Evolutionary conservation across 1,140 invertebrate species (phyloP).

Genomic region (Danaus plexippus): DNA sequence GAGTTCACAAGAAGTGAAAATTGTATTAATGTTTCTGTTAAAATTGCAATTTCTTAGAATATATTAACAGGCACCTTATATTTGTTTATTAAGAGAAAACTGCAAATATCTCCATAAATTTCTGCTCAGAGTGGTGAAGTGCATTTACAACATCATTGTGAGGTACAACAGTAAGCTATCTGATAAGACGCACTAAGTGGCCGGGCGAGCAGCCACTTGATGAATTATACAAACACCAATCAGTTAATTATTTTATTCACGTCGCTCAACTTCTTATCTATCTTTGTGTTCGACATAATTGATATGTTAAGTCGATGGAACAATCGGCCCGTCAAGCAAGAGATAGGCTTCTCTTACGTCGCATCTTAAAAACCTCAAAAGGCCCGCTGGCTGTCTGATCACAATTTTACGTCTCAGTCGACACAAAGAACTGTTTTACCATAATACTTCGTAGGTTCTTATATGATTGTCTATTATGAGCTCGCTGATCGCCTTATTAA

Average conservation of each 20-base stretch:
- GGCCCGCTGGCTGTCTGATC: slow-evolving; percentile 29
- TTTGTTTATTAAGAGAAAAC: too few relatives aligned
- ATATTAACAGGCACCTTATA: too few relatives aligned
- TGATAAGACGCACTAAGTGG: slow-evolving; percentile 59
- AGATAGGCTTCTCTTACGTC: slow-evolving; percentile 35
- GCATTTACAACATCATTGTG: slow-evolving; percentile 43
- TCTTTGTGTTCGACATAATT: slow-evolving; percentile 67
- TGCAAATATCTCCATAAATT: too few relatives aligned
- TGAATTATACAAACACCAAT: slow-evolving; percentile 70
- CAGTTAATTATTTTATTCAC: slow-evolving; percentile 70
- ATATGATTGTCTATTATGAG: slow-evolving; percentile 45
- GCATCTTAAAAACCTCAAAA: slow-evolving; percentile 32
- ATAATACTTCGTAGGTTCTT: slow-evolving; percentile 48
- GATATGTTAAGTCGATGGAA: slow-evolving; percentile 67
- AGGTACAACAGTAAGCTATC: slow-evolving; percentile 24
- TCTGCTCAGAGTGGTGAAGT: slow-evolving; percentile 31
- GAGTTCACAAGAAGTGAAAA: too few relatives aligned
- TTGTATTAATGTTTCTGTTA: too few relatives aligned
- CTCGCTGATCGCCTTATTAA: slow-evolving; percentile 21
- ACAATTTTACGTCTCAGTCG: slow-evolving; percentile 31
- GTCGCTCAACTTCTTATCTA: slow-evolving; percentile 63
- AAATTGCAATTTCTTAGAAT: too few relatives aligned
- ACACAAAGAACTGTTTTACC: slow-evolving; percentile 61
- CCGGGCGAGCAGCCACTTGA: slow-evolving; percentile 48
- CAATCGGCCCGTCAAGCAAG: slow-evolving; percentile 53